These are phyloP conservation scores for Petrocephalus sullivani DNA, from an alignment of 2,797 vertebrate genomes.

Conservation along the genomic window DNA sequence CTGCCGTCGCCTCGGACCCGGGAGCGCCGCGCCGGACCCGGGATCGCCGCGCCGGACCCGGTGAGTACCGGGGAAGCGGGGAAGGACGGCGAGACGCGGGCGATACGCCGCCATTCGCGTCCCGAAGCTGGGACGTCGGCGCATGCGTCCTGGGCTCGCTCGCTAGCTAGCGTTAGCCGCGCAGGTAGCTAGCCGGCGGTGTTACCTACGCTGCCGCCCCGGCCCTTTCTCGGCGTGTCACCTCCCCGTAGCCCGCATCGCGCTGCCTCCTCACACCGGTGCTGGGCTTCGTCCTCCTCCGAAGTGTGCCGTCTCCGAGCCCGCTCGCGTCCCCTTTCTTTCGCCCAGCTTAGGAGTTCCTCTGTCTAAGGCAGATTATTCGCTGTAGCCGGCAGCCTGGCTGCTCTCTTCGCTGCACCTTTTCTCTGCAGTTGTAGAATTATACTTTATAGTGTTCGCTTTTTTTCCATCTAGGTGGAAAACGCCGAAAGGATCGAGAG, in stretches of 20 bases:
- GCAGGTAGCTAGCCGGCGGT: background rate
- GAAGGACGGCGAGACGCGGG: background rate
- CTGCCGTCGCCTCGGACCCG: background rate
- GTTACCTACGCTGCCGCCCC: background rate
- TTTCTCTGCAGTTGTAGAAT: background rate
- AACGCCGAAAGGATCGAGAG: constrained; percentile 6
- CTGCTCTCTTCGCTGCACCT: background rate
- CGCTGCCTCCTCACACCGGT: background rate
- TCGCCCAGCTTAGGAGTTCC: background rate
- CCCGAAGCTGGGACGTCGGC: background rate
- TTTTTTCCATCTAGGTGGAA: background rate
- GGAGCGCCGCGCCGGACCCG: too few species aligned
- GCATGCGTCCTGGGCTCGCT: background rate
- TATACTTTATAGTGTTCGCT: background rate
- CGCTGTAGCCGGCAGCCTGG: background rate
- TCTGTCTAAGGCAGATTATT: background rate
- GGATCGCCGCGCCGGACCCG: background rate
- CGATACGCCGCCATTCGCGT: background rate
- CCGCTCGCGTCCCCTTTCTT: background rate
- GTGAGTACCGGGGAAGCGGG: background rate
- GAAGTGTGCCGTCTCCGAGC: background rate
- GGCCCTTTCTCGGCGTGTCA: background rate
- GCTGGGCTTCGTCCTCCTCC: background rate
- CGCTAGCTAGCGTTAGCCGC: background rate
- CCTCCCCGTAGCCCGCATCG: background rate